Evolutionary conservation across 2,888 invertebrate species (phyloP), one percentile per base, ranked within the genome.

Genomic region (Eristalis arbustorum): DNA sequence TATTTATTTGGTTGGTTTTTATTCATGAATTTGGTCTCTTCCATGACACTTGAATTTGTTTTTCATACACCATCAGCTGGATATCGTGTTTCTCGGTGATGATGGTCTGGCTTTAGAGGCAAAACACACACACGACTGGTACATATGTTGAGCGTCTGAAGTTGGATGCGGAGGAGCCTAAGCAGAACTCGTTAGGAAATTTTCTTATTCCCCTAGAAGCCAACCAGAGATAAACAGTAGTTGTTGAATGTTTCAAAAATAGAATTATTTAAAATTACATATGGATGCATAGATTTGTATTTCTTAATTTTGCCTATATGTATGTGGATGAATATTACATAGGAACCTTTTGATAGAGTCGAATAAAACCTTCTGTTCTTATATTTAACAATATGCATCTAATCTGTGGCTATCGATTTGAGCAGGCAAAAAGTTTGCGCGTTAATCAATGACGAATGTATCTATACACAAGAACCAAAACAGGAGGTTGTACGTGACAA

Each of bases 1-100:
- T 85, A 85, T 85, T 88, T 88, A 81, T 84, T 88, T 81, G 74
- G 28, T 75, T 68, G 57, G 78, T 66, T 76, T 76, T 72, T 80
- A 63, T 37, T 13, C 13, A 69, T 61, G 5, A 11, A 31, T 56
- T 79, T 68, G 63, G 31, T 62, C 64, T 59, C 62, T 69, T 66
- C 72, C 37, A 68, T 62, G 73, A 73, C 31, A 56, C 28, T 37
- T 31, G 22, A 62, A 71, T 75, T 59, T 82, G 49, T 31, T 84
- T 63, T 75, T 76, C 73, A 66, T 69, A 59, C 67, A 57, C 72
- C 76, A 77, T 73, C 59, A 61, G 61, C 23, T 31, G 64, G 18
- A 49, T 49, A 49, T 8, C 59, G 62, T 62, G n/a, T 31, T 14
- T n/a, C 31, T 31, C 84, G 73, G 80, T 71, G 71, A 67, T 75